phyloP scores from a whole-genome alignment of 2,113 vertebrate genomes.

The Corythornis vintsioides region DNA sequence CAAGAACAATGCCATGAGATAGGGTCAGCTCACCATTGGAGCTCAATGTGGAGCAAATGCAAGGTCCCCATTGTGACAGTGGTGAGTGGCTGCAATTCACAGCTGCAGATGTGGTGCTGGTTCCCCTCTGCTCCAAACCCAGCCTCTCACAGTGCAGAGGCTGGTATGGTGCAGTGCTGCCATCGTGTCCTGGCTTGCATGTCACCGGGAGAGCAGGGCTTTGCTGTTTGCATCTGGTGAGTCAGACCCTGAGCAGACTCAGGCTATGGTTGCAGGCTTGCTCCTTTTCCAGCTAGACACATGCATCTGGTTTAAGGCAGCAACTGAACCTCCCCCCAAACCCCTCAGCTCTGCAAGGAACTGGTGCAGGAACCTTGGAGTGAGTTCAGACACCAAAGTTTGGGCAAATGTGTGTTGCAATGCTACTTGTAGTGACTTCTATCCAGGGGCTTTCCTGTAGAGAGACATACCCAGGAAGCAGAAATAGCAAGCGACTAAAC shows the following conservation, averaged over 20 bases:
- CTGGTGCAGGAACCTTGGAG: fast-evolving
- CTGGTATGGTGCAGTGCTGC: background rate
- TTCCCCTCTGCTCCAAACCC: background rate
- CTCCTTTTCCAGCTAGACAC: background rate
- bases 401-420: background rate
- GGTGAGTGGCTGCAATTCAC: fast-evolving
- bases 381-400: background rate
- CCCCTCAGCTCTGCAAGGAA: background rate
- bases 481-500: conserved; percentile 46
- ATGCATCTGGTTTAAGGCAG: background rate
- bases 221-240: background rate
- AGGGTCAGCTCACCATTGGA: fast-evolving
- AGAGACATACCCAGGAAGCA: background rate
- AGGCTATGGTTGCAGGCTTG: background rate
- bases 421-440: background rate
- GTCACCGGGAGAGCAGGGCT: background rate
- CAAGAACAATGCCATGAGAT: background rate
- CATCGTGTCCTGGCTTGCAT: background rate
- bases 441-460: conserved; percentile 4
- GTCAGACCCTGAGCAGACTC: background rate
- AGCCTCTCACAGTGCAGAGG: fast-evolving
- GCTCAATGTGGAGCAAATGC: background rate
- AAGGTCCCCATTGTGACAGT: background rate
- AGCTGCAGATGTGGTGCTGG: fast-evolving
- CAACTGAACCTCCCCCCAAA: background rate